Evolutionary conservation across 2,797 vertebrate genomes (phyloP), one percentile per base, ranked within the genome.

Genomic region (Brachymystax lenok): DNA sequence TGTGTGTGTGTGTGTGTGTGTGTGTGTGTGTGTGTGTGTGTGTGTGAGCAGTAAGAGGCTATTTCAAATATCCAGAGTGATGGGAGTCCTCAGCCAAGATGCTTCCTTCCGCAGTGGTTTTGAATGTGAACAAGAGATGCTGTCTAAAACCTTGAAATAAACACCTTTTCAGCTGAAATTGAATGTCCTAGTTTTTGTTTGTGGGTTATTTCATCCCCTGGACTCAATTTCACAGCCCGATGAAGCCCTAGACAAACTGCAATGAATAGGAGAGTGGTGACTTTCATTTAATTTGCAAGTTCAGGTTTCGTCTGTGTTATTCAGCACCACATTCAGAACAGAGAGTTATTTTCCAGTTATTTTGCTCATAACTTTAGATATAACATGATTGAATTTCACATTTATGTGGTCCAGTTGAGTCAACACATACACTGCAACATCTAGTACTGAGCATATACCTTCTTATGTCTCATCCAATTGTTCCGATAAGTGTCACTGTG

Each of bases 11-110:
- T 40, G 35, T 40, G 35, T 40, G 35, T 30, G 82, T 73, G 84
- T 73, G 75, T 86, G 67, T 40, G 35, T 40, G 35, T 40, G 40
- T 46, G 40, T 33, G 33, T 33, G 82, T 73, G 68, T 46, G 40
- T 13, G 40, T 46, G 40, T 13, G 40, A 13, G 40, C 40, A 46
- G 40, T 12, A 46, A 46, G 40, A 46, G 78, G 75, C 85, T 73
- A 82, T 80, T 86, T 87, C 67, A 87, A 84, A 83, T 61, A 74
- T 85, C 61, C 77, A 83, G 89, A 88, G 83, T 89, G 91, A 92
- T 92, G 84, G 85, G 85, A 75, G 17, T 69, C 27, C 72, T 3
- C 78, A 84, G 88, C 87, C 87, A 91, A 81, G 70, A 76, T 64
- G 78, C 74, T 78, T 76, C 46, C 78, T 46, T 46, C 40, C 10